Base-by-base conservation (phyloP, 37 sponge, comb jelly and placozoan species). In the Geodia barretti region DNA sequence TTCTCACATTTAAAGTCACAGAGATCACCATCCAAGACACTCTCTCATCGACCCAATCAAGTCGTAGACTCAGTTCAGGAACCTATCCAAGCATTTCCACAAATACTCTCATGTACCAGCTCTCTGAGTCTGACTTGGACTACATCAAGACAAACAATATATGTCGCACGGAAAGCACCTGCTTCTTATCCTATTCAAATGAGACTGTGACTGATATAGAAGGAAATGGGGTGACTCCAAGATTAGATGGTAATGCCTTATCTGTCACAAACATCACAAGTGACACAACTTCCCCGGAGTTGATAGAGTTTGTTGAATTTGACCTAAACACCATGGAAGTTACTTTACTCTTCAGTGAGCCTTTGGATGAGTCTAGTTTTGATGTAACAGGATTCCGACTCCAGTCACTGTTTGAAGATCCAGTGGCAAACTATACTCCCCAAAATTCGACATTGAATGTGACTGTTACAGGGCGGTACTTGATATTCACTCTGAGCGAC, bases 291-390 rank as follows among this genome's bases (percentile, higher is more conserved):
- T 35, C 74, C 58, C 96, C 96, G 34, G 20, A 41, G 4, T 71
- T 96, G 25, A 77, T 84, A 20, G 90, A 88, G 41, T 96, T 96
- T 79, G 76, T 91, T 23, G 41, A 58, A 9, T 86, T 96, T 20
- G 82, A 96, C 67, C 74, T 96, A 39, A 84, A 84, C 65, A 82
- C 58, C 4, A 63, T 78, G 63, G 73, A 83, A 40, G 42, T 93
- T 0, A 82, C 60, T 31, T 67, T 96, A 33, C 82, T 71, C 23
- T 96, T 96, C 59, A 68, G 74, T 74, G 94, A 96, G 78, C 82
- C 94, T 34, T 88, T 96, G 7, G 79, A 88, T 72, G 33, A 61
- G 23, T 54, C 84, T 39, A 86, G 64, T 25, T 75, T 96, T 40
- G 74, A 85, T 28, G 54, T 85, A 17, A 70, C 89, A 71, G 89